Base-by-base conservation (phyloP, 2,888 invertebrate genomes). In the Criorhina ranunculi region DNA sequence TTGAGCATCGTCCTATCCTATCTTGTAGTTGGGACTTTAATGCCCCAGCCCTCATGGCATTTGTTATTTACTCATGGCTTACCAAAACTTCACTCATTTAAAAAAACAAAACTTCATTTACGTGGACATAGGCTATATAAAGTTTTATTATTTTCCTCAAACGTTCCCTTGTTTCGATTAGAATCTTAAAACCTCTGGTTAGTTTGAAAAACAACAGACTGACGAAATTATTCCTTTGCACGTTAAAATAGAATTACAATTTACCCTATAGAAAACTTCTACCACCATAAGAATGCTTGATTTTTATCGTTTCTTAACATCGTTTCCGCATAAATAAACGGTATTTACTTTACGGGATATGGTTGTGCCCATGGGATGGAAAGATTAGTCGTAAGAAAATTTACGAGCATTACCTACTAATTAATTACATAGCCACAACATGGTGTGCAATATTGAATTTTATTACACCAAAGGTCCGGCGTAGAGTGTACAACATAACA, bases 371-470 rank as follows among this genome's bases (percentile, higher is more conserved):
- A 12, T 44, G 17, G 44, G 62, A 19, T 31, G 9, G n/a, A 53
- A 42, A 53, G 42, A 69, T 33, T 33, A 55, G 55, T 44, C 69
- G 55, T 69, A 59, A 59, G 46, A 46, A 37, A 70, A 59, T 59
- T 31, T 70, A 70, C 70, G 59, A 59, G 59, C 24, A 59, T 70
- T 59, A 37, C 46, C 49, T 29, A 37, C 55, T 59, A 70, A 70
- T 70, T 70, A 70, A 70, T 70, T 70, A 70, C 35, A 46, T 37
- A 46, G n/a, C 44, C 57, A 29, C 59, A 70, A 29, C 35, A 35
- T 70, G 59, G 57, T 70, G 46, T 44, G 42, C 69, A 44, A 69
- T 69, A 42, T 69, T 55, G 55, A 55, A 55, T 69, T 69, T 69
- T 69, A 69, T 69, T 44, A 44, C 55, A 8, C 5, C n/a, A 24